phyloP scores from a whole-genome alignment of 2,888 invertebrate genomes.

The Synanthedon myopaeformis region DNA sequence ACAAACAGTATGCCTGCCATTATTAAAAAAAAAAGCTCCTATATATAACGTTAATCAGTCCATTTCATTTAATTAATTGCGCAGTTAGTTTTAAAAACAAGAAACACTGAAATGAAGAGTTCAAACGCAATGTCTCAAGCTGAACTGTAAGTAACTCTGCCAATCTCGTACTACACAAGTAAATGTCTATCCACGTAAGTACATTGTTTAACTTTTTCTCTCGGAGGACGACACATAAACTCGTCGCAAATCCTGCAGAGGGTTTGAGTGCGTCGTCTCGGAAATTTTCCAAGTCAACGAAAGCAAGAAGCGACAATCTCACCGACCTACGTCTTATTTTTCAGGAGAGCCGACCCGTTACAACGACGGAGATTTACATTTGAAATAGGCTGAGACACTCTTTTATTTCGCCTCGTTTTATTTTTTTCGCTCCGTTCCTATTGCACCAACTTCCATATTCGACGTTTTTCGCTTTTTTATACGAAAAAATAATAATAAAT shows the following conservation, averaged over 20 bases:
- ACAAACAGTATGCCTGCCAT: too few relatives aligned
- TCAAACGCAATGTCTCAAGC: constrained; percentile 7
- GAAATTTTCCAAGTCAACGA: constrained; percentile 52
- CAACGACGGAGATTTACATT: constrained; percentile 61
- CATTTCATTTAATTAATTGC: background rate
- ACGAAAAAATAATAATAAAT: background rate
- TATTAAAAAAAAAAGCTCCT: too few relatives aligned
- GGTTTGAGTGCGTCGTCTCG: constrained; percentile 35
- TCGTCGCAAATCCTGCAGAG: constrained; percentile 44
- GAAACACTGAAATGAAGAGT: background rate
- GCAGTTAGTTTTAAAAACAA: background rate
- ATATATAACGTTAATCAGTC: too few relatives aligned
- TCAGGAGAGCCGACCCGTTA: constrained; percentile 49
- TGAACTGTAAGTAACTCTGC: constrained; percentile 10
- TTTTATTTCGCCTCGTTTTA: constrained; percentile 44
- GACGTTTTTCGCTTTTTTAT: background rate
- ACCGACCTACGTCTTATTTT: constrained; percentile 54
- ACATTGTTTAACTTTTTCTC: constrained; percentile 46
- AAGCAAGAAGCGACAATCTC: constrained; percentile 50
- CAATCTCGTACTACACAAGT: constrained; percentile 23
- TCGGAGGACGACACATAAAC: constrained; percentile 39
- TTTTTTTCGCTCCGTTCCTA: constrained; percentile 29
- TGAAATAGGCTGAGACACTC: constrained; percentile 48
- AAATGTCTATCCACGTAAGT: constrained; percentile 21
- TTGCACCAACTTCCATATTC: constrained; percentile 6